Base-by-base conservation (phyloP, 1,140 invertebrate genomes). In the Drosophila albomicans region DNA sequence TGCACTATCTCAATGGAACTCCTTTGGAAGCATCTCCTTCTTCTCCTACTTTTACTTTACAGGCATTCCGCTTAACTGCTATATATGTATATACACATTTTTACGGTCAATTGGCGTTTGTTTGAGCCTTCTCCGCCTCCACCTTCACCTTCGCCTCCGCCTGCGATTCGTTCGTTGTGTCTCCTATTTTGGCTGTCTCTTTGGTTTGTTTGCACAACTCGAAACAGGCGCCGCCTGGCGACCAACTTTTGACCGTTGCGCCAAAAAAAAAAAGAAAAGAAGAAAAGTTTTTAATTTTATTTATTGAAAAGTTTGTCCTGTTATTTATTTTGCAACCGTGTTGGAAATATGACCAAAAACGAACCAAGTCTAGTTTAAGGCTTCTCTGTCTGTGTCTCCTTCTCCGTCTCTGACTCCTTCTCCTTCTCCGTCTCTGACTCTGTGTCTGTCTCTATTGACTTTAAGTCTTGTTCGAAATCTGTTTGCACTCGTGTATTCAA, bases 221-320 rank as follows among this genome's bases (percentile, higher is more conserved):
- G 72, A 82, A 77, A 78, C 71, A 88, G 78, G 74, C 88, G 30
- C n/a, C 54, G 68, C 72, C 75, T 86, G 77, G 80, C 79, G 79
- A 74, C 77, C 74, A 88, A 88, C 80, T 88, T 88, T 89, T 84
- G 84, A 88, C 84, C 77, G 65, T 77, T 49, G 70, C 75, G 56
- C 46, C 15, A 15, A 16, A 65, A 48, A 48, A 56, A 48, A 35
- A 10, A n/a, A 59, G 20, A 49, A 35, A 56, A 46, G 15, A 59
- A 28, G 58, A 45, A 67, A 88, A 88, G 85, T 89, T 88, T 89
- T 88, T 89, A 88, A 88, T 88, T 88, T 88, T 88, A 88, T 88
- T 88, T 88, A 88, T 88, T 88, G 85, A 89, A 88, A 88, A 88
- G 81, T 88, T 88, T 87, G 84, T 88, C 77, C 80, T 88, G 84